Evolutionary conservation across 2,797 vertebrate species (phyloP).

Genomic region (Lagorchestes hirsutus): DNA sequence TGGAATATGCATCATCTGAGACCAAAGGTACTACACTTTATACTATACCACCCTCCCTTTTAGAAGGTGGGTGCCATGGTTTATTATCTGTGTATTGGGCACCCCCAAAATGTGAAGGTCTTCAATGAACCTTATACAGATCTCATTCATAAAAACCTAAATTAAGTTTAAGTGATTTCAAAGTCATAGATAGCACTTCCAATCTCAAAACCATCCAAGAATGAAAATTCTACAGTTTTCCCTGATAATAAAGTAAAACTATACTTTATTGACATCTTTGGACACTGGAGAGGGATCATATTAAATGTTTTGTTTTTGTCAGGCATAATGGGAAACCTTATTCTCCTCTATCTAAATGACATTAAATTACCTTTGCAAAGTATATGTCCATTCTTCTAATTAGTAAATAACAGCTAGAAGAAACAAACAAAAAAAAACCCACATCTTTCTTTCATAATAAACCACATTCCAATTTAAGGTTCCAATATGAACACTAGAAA

Average conservation of each 20-base stretch:
- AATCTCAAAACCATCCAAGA: background rate
- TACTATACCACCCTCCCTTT: background rate
- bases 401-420: background rate
- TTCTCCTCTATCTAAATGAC: background rate
- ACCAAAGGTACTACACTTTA: background rate
- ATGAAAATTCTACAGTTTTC: background rate
- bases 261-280: background rate
- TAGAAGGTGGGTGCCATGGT: background rate
- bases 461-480: background rate
- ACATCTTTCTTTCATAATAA: background rate
- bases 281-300: background rate
- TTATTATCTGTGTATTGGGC: background rate
- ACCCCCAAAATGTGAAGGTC: background rate
- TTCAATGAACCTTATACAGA: constrained; percentile 12
- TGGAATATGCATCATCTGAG: background rate
- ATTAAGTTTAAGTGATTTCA: constrained; percentile 12
- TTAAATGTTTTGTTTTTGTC: background rate
- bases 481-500: background rate
- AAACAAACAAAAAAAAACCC: background rate
- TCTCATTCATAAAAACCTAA: background rate
- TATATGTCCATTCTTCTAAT: background rate
- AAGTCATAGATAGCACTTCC: background rate
- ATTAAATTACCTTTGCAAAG: background rate
- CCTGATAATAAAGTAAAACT: background rate
- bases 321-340: background rate